A percentile compares a stretch with the other conserved stretches of the same genome.
Evolutionary conservation across 2,113 vertebrate species (phyloP).

Genomic region (Thalassoma bifasciatum): DNA sequence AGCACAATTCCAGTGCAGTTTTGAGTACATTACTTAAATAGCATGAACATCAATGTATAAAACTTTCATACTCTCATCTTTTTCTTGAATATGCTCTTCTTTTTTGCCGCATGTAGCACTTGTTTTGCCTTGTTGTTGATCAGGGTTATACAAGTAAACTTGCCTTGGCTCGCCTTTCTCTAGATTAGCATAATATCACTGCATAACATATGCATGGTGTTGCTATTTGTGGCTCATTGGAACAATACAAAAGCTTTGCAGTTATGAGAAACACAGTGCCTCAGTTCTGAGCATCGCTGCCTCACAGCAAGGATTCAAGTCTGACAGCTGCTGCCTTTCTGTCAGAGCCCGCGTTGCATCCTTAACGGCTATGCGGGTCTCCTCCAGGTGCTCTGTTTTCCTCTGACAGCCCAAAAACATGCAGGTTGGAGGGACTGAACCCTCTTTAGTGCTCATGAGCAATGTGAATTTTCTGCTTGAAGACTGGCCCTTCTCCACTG

Average conservation of each 20-base stretch:
- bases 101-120: not conserved
- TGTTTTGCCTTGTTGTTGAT: not conserved
- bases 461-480: not conserved
- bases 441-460: not conserved
- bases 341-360: not conserved
- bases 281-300: not conserved
- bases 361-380: not conserved
- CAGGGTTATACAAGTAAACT: not conserved
- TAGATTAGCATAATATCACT: constrained; percentile 6
- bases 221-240: not conserved
- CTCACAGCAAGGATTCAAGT: not conserved
- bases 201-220: not conserved
- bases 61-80: not conserved
- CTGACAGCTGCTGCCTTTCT: not conserved
- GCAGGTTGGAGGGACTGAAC: not conserved
- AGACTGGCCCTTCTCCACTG: not conserved
- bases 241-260: not conserved
- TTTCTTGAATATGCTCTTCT: not conserved
- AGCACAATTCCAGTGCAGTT: too few relatives aligned
- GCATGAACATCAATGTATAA: not conserved
- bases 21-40: too few relatives aligned
- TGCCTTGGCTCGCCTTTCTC: not conserved
- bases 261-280: not conserved
- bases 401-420: constrained; percentile 6
- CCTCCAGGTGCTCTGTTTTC: not conserved